Evolutionary conservation across 1,140 invertebrate species (phyloP).

Genomic region (Heterodera schachtii): DNA sequence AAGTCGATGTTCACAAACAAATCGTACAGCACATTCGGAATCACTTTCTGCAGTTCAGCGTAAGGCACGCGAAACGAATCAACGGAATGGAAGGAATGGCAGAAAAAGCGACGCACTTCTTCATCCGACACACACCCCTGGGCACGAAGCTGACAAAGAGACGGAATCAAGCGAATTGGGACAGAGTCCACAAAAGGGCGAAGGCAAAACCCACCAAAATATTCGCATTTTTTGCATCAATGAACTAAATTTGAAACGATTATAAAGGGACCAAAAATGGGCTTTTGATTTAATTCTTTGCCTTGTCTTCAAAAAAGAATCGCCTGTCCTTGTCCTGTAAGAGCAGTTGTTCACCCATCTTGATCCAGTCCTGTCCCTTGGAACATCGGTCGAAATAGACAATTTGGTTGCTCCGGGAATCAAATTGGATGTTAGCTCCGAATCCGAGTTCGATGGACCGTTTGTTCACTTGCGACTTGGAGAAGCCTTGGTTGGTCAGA

Average conservation of each 20-base stretch:
- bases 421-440: neutral
- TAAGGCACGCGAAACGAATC: neutral
- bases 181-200: neutral
- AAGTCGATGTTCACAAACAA: neutral
- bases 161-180: neutral
- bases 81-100: neutral
- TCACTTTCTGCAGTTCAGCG: neutral
- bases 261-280: neutral
- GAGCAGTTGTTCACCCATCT: neutral
- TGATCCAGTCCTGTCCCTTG: neutral
- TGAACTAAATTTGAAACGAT: neutral
- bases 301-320: neutral
- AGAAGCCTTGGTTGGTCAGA: neutral
- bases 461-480: neutral
- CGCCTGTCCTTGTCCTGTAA: neutral
- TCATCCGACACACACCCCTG: neutral
- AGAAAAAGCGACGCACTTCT: neutral
- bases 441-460: neutral
- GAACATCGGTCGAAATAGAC: neutral
- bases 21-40: neutral
- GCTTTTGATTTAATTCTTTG: neutral
- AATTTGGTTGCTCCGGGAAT: neutral
- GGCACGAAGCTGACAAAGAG: neutral
- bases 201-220: neutral
- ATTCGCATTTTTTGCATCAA: neutral